Conservation (phyloP, 2,113 vertebrate genomes). For the Phocoena phocoena region DNA sequence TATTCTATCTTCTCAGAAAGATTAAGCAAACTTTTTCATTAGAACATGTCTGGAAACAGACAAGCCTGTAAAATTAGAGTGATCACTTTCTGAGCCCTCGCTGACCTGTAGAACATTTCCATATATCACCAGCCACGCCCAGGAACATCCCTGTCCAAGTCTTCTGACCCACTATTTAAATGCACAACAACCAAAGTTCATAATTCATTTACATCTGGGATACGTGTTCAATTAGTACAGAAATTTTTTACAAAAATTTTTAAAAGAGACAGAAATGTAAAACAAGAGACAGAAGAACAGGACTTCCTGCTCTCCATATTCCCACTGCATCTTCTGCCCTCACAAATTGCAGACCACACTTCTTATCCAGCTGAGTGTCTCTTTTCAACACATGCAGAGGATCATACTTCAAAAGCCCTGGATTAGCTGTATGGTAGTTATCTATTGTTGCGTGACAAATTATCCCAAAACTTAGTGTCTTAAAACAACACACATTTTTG, state of each 20-base stretch:
- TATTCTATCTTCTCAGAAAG: neutral
- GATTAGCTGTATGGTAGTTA: neutral
- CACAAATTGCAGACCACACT: neutral
- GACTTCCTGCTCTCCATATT: neutral
- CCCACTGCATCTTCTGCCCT: neutral
- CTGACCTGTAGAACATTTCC: neutral
- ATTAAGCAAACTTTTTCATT: conserved; percentile 16
- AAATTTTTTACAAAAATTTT: neutral
- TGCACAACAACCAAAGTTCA: neutral
- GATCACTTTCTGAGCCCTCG: neutral
- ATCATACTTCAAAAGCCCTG: neutral
- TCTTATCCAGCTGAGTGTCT: neutral
- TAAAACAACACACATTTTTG: neutral
- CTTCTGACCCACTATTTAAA: neutral
- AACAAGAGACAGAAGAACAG: neutral
- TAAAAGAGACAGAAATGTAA: neutral
- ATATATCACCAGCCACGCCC: neutral
- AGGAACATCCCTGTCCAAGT: neutral
- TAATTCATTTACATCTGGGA: neutral
- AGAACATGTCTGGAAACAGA: neutral
- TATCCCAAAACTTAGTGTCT: neutral
- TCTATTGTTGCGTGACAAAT: neutral
- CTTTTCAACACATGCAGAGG: neutral
- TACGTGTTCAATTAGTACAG: neutral
- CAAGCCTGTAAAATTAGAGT: neutral